phyloP scores from a whole-genome alignment of 2,797 vertebrate genomes.

The Erithacus rubecula region DNA sequence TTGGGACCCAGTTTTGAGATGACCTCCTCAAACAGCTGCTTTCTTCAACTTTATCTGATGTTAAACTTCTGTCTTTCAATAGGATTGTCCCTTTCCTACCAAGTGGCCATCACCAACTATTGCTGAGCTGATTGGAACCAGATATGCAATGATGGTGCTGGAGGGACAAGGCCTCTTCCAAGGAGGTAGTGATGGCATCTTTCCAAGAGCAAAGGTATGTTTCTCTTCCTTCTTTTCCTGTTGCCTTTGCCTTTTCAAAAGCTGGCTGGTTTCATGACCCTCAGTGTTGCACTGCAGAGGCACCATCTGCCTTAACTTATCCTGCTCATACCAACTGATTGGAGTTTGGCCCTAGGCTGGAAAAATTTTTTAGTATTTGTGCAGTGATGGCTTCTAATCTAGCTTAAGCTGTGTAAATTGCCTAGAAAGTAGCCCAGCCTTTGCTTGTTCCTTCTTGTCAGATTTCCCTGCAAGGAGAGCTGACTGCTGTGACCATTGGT shows the following conservation, averaged over 20 bases:
- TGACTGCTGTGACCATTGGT: not conserved
- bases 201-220: conserved; percentile 47
- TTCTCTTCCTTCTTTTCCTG: not conserved
- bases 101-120: conserved; percentile 31
- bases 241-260: not conserved
- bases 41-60: not conserved
- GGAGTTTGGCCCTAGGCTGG: not conserved
- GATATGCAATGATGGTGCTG: not conserved
- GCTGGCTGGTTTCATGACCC: not conserved
- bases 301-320: not conserved
- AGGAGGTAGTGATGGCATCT: not conserved
- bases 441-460: not conserved
- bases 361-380: not conserved
- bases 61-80: not conserved
- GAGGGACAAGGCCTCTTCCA: not conserved
- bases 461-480: not conserved
- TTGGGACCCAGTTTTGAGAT: not conserved
- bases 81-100: not conserved
- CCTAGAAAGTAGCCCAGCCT: not conserved
- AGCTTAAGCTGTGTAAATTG: not conserved
- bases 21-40: not conserved
- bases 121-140: conserved; percentile 59
- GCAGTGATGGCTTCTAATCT: not conserved
- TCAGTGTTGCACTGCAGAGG: not conserved
- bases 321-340: not conserved